Evolutionary conservation across 2,113 vertebrate species (phyloP).

Genomic region (Campylomormyrus numenius): DNA sequence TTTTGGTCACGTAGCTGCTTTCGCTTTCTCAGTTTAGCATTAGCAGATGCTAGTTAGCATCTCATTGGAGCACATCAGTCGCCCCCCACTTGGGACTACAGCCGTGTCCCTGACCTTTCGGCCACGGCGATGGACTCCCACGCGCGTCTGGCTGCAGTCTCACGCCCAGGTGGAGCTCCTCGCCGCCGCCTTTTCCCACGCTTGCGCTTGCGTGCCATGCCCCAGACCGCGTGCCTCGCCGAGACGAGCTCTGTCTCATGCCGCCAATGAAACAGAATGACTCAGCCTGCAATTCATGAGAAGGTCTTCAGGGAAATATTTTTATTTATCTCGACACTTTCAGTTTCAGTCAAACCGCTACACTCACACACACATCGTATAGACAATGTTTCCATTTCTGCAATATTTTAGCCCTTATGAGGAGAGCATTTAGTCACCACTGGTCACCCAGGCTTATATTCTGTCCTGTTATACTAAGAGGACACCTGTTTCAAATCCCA

Average conservation of each 20-base stretch:
- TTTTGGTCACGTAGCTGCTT: background rate
- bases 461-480: background rate
- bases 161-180: background rate
- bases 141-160: background rate
- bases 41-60: background rate
- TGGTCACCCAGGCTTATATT: background rate
- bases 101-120: background rate
- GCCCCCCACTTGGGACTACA: background rate
- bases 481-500: background rate
- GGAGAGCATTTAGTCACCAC: background rate
- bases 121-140: background rate
- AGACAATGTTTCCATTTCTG: background rate
- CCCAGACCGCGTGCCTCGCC: background rate
- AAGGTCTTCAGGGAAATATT: background rate
- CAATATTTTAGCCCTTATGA: background rate
- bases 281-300: background rate
- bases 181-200: background rate
- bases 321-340: constrained; percentile 2
- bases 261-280: background rate
- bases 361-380: background rate
- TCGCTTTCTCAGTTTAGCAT: background rate
- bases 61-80: background rate
- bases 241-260: background rate
- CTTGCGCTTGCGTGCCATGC: background rate
- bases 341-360: background rate